Conservation (phyloP, 2,888 invertebrate species). For the Mesopsocus fuscifrons region DNA sequence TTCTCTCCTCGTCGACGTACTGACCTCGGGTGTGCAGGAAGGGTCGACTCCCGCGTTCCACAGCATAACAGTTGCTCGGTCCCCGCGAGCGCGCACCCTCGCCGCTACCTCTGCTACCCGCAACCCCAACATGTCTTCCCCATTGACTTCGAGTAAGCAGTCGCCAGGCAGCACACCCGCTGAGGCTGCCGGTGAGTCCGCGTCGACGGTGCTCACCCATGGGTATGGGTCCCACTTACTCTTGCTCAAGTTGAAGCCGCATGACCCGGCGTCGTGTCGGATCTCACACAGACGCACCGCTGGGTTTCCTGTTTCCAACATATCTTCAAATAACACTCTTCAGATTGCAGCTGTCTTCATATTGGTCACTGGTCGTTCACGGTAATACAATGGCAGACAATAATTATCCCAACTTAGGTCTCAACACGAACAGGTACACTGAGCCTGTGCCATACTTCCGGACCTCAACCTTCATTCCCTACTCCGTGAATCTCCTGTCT, state of each 20-base stretch:
- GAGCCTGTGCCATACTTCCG: too few species aligned
- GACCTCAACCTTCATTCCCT: too few species aligned
- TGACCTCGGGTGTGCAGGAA: slow-evolving; percentile 29
- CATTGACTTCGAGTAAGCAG: slow-evolving; percentile 47
- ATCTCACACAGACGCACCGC: slow-evolving; percentile 11
- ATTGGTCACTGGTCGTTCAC: too few species aligned
- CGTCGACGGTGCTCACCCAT: slow-evolving; percentile 35
- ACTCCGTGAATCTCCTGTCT: too few species aligned
- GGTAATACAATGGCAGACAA: too few species aligned
- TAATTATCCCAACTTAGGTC: too few species aligned
- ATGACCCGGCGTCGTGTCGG: slow-evolving; percentile 27
- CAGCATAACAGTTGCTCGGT: slow-evolving; percentile 27
- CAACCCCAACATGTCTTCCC: slow-evolving; percentile 32
- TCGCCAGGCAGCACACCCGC: slow-evolving; percentile 33
- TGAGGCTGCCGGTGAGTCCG: slow-evolving; percentile 15
- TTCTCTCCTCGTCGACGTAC: too few species aligned
- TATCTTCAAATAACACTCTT: too few species aligned
- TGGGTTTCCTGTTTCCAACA: slow-evolving; percentile 5
- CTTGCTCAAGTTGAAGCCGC: slow-evolving; percentile 53
- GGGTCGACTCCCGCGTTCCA: slow-evolving; percentile 30
- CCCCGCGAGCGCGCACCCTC: slow-evolving; percentile 20
- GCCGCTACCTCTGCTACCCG: slow-evolving; percentile 33
- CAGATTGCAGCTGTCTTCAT: too few species aligned
- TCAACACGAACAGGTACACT: too few species aligned
- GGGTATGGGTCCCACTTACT: slow-evolving; percentile 69